Evolutionary conservation across 1,140 invertebrate species (phyloP).

Genomic region (Cydia splendana): DNA sequence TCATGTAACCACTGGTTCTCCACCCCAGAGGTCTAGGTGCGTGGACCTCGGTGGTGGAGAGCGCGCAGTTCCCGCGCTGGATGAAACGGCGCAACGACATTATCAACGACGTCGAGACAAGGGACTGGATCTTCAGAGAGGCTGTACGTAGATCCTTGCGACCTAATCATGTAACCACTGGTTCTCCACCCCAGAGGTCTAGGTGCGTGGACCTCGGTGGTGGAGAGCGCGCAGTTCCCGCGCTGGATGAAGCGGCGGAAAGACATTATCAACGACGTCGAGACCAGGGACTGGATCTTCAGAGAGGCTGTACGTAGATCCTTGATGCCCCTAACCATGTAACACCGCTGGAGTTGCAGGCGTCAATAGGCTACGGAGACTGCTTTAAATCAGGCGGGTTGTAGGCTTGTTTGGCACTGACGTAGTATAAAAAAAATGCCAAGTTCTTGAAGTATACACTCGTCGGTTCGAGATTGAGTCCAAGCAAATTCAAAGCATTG

Average conservation of each 20-base stretch:
- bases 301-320: conserved; percentile 50
- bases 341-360: conserved; percentile 32
- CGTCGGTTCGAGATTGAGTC: too few species aligned
- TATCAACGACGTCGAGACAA: conserved; percentile 66
- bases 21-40: too few species aligned
- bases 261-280: conserved; percentile 64
- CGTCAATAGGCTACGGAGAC: too few species aligned
- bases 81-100: conserved; percentile 63
- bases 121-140: conserved; percentile 72
- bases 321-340: too few species aligned
- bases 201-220: conserved; percentile 50
- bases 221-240: conserved; percentile 54
- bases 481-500: too few species aligned
- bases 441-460: too few species aligned
- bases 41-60: not conserved
- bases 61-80: conserved; percentile 53
- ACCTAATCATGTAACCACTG: too few species aligned
- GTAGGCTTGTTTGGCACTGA: too few species aligned
- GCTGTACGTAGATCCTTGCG: conserved; percentile 35
- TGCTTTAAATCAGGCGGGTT: too few species aligned
- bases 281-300: conserved; percentile 72
- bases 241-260: conserved; percentile 63
- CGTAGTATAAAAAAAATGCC: too few species aligned
- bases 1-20: too few species aligned
- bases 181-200: too few species aligned